phyloP scores from a whole-genome alignment of 2,113 vertebrate species.

The Australoheros scitulus region DNA sequence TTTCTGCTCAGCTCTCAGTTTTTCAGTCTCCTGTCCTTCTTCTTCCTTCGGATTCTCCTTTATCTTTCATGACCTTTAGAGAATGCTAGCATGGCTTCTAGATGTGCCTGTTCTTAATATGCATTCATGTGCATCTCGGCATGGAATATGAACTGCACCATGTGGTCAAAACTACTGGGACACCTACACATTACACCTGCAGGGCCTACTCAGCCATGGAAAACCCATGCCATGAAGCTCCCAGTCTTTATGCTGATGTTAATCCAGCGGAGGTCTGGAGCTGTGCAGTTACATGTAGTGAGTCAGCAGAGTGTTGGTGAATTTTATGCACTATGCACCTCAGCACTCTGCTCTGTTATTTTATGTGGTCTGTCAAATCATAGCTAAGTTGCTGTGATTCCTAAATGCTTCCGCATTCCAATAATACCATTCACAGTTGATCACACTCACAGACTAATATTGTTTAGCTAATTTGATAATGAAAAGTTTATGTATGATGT shows the following conservation, averaged over 20 bases:
- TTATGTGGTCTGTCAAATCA: not conserved
- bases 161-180: not conserved
- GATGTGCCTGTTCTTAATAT: slow-evolving; percentile 10
- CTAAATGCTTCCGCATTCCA: not conserved
- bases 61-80: not conserved
- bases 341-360: not conserved
- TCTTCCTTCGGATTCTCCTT: not conserved
- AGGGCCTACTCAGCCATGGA: not conserved
- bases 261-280: not conserved
- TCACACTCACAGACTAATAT: not conserved
- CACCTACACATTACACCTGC: not conserved
- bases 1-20: not conserved
- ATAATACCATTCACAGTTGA: not conserved
- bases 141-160: not conserved
- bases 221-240: slow-evolving; percentile 3
- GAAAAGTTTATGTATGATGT: not conserved
- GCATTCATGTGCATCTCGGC: not conserved
- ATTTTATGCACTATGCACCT: not conserved
- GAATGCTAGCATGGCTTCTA: not conserved
- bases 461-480: not conserved
- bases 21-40: slow-evolving; percentile 31
- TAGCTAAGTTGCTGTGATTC: not conserved
- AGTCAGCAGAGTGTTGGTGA: not conserved
- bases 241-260: slow-evolving; percentile 2
- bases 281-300: not conserved